Percentiles rank a stretch among this genome's conserved stretches.
phyloP scores from a whole-genome alignment of 2,113 vertebrate genomes.

The Choloepus hoffmanni region DNA sequence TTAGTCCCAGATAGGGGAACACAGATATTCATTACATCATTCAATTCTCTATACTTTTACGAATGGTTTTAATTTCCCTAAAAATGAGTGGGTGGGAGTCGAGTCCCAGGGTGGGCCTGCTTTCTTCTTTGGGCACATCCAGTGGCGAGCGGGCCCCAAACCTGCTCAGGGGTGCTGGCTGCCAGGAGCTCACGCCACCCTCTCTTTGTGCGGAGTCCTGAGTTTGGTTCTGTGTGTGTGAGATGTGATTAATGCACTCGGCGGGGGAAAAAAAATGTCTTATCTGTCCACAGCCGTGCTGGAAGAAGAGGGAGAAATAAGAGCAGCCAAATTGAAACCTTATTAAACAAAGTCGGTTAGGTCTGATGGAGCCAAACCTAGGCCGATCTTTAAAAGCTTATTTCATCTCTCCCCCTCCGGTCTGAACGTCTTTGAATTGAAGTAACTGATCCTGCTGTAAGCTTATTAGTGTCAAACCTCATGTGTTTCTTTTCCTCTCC shows the following conservation, averaged over 20 bases:
- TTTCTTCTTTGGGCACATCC: not conserved
- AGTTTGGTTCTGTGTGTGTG: conserved; percentile 33
- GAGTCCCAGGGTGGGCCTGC: not conserved
- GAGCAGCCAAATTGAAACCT: conserved; percentile 73
- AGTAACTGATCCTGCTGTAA: conserved; percentile 69
- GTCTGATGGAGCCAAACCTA: conserved; percentile 70
- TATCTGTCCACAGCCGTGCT: conserved; percentile 64
- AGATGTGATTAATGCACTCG: conserved; percentile 61
- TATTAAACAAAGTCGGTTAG: conserved; percentile 75
- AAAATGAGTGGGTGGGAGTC: not conserved
- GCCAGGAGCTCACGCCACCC: not conserved
- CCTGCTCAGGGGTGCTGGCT: not conserved
- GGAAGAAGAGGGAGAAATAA: conserved; percentile 72
- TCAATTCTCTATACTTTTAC: not conserved
- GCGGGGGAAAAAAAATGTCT: not conserved
- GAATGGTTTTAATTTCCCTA: not conserved
- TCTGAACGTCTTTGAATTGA: conserved; percentile 75
- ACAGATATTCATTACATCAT: not conserved
- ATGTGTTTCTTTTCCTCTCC: conserved; percentile 63
- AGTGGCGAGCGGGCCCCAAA: not conserved
- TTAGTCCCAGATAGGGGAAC: not conserved
- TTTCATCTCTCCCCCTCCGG: conserved; percentile 70
- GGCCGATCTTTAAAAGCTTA: conserved; percentile 73
- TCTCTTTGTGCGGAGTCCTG: not conserved
- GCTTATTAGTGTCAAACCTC: conserved; percentile 72